phyloP scores from a whole-genome alignment of 1,140 invertebrate species.

The Episyrphus balteatus region DNA sequence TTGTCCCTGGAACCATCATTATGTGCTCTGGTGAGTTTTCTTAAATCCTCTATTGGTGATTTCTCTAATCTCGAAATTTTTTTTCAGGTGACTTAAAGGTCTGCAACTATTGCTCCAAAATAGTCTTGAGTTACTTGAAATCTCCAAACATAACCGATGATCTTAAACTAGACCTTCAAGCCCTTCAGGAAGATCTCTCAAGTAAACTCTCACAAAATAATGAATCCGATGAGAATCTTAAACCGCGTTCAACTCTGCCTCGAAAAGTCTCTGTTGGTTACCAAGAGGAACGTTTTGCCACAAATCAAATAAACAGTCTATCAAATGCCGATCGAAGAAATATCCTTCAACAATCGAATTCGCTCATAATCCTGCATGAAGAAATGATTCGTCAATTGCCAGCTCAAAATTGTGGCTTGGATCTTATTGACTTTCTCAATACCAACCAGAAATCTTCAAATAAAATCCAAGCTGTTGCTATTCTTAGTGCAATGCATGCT shows the following conservation, averaged over 20 bases:
- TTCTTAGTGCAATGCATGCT: constrained; percentile 65
- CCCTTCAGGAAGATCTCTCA: constrained; percentile 67
- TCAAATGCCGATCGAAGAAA: constrained; percentile 51
- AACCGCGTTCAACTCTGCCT: constrained; percentile 11
- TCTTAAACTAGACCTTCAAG: constrained; percentile 64
- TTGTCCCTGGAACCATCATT: constrained; percentile 85
- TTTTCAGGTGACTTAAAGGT: constrained; percentile 71
- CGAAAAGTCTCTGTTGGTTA: constrained; percentile 60
- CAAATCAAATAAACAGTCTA: constrained; percentile 39
- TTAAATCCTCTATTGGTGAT: background rate
- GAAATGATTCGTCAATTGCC: constrained; percentile 42
- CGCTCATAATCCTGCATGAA: constrained; percentile 60
- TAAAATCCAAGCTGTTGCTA: constrained; percentile 59
- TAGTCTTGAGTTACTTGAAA: constrained; percentile 78
- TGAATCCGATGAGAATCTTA: constrained; percentile 15
- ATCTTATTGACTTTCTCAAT: constrained; percentile 27
- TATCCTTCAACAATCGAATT: constrained; percentile 59
- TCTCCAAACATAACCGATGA: constrained; percentile 65
- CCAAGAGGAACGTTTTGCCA: constrained; percentile 64
- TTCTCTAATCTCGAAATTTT: too few relatives aligned
- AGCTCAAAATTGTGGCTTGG: constrained; percentile 25
- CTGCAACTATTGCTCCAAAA: constrained; percentile 88
- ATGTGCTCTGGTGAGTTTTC: constrained; percentile 19
- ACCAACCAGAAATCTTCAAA: constrained; percentile 33
- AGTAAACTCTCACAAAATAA: constrained; percentile 12